A percentile compares a stretch with the other conserved stretches of the same genome.
Conservation (phyloP, 1,140 invertebrate genomes). For the Drosophila auraria region DNA sequence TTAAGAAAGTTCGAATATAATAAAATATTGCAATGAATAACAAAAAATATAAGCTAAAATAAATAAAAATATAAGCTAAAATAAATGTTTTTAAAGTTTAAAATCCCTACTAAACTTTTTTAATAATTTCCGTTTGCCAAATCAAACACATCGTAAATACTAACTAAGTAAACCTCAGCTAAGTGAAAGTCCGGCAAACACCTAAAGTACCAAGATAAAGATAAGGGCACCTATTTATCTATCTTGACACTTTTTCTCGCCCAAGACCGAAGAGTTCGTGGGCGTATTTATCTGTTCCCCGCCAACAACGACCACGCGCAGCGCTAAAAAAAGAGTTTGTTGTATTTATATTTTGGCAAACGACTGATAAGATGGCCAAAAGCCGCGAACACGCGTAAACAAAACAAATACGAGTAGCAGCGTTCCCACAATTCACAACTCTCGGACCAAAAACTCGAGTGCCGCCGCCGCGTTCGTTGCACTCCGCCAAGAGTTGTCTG, state of each 20-base stretch:
- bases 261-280: constrained; percentile 1
- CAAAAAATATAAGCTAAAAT: not conserved
- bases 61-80: not conserved
- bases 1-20: not conserved
- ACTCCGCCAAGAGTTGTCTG: constrained; percentile 57
- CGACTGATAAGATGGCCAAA: constrained; percentile 67
- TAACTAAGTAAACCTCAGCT: not conserved
- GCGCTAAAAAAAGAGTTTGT: constrained; percentile 18
- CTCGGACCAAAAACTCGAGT: not conserved
- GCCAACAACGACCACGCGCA: constrained; percentile 33
- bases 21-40: not conserved
- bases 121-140: not conserved
- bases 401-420: constrained; percentile 67
- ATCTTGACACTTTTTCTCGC: constrained; percentile 18
- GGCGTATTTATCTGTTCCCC: constrained; percentile 21
- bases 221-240: constrained; percentile 13
- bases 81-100: not conserved
- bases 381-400: constrained; percentile 61
- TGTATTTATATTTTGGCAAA: constrained; percentile 49
- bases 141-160: not conserved
- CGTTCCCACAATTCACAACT: constrained; percentile 5
- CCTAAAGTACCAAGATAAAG: not conserved
- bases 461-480: constrained; percentile 65
- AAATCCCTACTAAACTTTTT: not conserved
- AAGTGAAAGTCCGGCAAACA: constrained; percentile 26